Conservation (phyloP, 2,113 vertebrate genomes). For the Vidua macroura region DNA sequence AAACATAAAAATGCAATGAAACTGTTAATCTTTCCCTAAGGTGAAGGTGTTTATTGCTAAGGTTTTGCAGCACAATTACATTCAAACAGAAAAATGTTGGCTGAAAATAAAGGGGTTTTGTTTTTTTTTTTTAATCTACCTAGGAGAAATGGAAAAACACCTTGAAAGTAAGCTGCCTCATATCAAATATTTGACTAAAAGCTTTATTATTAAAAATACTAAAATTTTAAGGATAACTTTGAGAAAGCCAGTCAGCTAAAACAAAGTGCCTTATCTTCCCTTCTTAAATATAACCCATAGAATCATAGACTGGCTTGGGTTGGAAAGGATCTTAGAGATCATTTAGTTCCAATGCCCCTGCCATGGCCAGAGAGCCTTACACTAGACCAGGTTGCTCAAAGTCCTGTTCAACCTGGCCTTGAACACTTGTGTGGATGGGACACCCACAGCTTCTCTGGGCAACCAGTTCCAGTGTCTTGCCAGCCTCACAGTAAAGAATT, state of each 20-base stretch:
- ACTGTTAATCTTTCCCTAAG: constrained; percentile 64
- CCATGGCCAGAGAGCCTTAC: neutral
- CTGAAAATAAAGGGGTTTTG: neutral
- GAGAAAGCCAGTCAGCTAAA: neutral
- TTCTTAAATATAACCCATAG: neutral
- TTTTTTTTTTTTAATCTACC: neutral
- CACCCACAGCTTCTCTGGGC: neutral
- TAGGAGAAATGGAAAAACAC: constrained; percentile 3
- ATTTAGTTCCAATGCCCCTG: neutral
- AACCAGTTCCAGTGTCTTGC: neutral
- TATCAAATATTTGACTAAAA: neutral
- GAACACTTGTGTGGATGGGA: neutral
- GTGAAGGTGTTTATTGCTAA: constrained; percentile 50
- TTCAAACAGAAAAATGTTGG: constrained; percentile 33
- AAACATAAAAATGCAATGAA: constrained; percentile 67
- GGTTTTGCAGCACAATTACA: constrained; percentile 44
- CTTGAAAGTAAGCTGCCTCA: neutral
- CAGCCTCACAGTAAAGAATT: neutral
- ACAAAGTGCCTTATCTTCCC: neutral
- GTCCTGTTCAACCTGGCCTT: neutral
- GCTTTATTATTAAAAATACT: neutral
- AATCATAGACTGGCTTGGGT: neutral
- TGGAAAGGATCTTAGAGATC: neutral
- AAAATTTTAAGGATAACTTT: neutral
- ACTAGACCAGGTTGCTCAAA: neutral